Evolutionary conservation across 2,888 invertebrate species (phyloP), one percentile per base, ranked within the genome.

Genomic region (Aporophyla lueneburgensis): DNA sequence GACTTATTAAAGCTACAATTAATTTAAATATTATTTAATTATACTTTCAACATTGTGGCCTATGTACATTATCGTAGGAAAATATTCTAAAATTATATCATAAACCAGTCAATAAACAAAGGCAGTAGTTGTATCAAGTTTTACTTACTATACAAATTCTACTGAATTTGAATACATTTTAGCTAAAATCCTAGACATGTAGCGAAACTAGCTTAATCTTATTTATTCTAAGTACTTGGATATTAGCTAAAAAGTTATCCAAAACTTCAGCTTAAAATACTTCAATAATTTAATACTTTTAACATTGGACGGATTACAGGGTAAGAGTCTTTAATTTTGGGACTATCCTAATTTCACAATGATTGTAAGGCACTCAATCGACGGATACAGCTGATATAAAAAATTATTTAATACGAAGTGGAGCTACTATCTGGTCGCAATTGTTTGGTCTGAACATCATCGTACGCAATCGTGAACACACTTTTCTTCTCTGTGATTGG

Each of bases 391-490:
- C 43, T 46, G 74, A 85, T 86, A 76, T 83, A 80, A 78, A 78
- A 79, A 83, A 78, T 74, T 67, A 73, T 87, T 92, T 89, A 96
- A 88, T 96, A 96, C 51, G 98, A 98, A 62, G 98, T 98, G 10
- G 98, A 98, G 88, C 98, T 98, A 92, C 98, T 98, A 85, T 98
- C 98, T 27, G 98, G 98, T 89, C 98, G 96, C 73, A 99, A 96
- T 91, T 98, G 98, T 90, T 98, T 98, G 0, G 98, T 99, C 86
- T 98, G 98, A 89, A 99, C 98, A 90, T 99, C 99, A 90, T 98
- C 98, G 91, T 99, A 99, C 0, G 99, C 99, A 86, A 99, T 99
- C 12, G 99, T 99, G 91, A 99, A 99, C 49, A 99, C 98, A 92
- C 99, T 99, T 92, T 99, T 99, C 95, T 99, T 99, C 90, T 99